Conservation (phyloP, 2,888 invertebrate genomes). For the Acleris holmiana region DNA sequence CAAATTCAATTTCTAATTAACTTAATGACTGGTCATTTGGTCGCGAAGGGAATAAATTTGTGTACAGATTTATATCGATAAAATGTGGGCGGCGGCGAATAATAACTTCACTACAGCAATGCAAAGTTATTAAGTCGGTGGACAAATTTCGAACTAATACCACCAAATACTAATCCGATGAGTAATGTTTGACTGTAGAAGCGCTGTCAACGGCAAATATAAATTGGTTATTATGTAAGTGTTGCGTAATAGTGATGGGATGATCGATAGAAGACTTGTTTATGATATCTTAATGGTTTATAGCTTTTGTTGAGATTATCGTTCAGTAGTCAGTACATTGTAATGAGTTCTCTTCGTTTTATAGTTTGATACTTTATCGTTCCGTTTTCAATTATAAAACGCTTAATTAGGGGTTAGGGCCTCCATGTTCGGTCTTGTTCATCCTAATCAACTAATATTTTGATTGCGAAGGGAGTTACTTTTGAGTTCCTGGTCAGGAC, state of each 20-base stretch:
- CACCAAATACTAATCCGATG: background rate
- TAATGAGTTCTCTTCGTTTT: background rate
- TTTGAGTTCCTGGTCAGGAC: too few species aligned
- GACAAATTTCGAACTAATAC: slow-evolving; percentile 7
- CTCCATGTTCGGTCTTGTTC: too few species aligned
- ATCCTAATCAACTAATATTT: too few species aligned
- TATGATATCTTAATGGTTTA: slow-evolving; percentile 1
- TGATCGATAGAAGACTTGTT: slow-evolving; percentile 13
- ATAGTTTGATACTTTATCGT: too few species aligned
- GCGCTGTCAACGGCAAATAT: background rate
- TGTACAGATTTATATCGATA: slow-evolving; percentile 29
- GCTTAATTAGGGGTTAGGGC: too few species aligned
- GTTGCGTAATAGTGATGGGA: slow-evolving; percentile 34
- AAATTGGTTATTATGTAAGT: background rate
- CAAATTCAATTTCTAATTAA: slow-evolving; percentile 38
- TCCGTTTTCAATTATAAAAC: too few species aligned
- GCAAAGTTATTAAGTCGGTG: slow-evolving; percentile 17
- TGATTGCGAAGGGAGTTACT: too few species aligned
- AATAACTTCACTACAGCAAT: slow-evolving; percentile 30
- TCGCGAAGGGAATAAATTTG: slow-evolving; percentile 30
- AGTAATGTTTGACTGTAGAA: background rate
- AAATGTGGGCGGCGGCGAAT: slow-evolving; percentile 35
- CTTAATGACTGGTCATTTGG: slow-evolving; percentile 36
- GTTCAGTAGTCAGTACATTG: background rate
- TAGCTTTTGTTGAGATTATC: background rate